Percentiles rank a stretch among this genome's conserved stretches.
Evolutionary conservation across 2,797 vertebrate genomes (phyloP).

Genomic region (Halcyon leucocephala): DNA sequence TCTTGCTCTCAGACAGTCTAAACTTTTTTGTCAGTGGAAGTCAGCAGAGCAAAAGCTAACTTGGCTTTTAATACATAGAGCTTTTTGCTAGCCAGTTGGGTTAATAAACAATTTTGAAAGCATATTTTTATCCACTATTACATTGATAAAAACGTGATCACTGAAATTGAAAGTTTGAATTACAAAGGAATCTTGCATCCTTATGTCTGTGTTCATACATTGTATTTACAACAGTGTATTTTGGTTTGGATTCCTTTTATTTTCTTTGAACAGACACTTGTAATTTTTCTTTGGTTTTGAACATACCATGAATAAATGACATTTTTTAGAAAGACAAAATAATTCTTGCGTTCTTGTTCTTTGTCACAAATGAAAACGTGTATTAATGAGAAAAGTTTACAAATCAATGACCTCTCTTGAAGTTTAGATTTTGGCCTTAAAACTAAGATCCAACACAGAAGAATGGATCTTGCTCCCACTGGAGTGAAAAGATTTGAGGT

Average conservation of each 20-base stretch:
- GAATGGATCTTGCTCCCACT: background rate
- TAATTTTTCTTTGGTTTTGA: background rate
- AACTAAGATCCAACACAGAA: background rate
- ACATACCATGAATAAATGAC: background rate
- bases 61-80: background rate
- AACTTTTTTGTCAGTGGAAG: background rate
- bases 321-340: background rate
- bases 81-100: background rate
- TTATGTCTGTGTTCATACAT: background rate
- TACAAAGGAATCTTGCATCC: background rate
- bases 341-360: background rate
- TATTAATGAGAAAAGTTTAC: background rate
- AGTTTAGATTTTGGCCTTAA: background rate
- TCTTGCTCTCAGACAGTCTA: background rate
- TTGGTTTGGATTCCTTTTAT: background rate
- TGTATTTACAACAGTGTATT: background rate
- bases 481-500: background rate
- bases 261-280: background rate
- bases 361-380: background rate
- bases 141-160: background rate
- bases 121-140: background rate
- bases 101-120: constrained; percentile 1
- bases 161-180: background rate
- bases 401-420: background rate
- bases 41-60: background rate